These are phyloP conservation scores for Heliornis fulica DNA, from an alignment of 2,113 vertebrate genomes.

Conservation along the genomic window DNA sequence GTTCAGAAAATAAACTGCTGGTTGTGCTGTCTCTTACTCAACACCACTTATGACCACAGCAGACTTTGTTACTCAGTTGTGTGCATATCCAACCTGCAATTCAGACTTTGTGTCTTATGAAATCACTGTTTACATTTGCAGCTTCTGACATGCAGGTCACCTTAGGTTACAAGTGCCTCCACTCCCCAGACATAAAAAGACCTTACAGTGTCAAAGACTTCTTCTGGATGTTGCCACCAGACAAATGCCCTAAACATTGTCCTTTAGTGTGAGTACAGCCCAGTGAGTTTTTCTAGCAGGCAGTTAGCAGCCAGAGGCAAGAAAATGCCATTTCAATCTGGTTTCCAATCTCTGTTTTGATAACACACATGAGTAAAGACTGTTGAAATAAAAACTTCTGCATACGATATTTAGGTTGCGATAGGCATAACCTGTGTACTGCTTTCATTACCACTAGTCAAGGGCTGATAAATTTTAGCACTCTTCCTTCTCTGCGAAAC, in stretches of 20 bases:
- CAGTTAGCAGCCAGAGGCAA: not conserved
- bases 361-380: not conserved
- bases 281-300: not conserved
- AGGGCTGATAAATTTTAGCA: conserved; percentile 10
- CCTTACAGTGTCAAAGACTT: not conserved
- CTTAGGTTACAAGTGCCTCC: not conserved
- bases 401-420: not conserved
- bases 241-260: not conserved
- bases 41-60: not conserved
- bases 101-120: not conserved
- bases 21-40: not conserved
- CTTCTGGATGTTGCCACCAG: not conserved
- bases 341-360: not conserved
- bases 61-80: not conserved
- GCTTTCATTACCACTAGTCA: not conserved
- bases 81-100: not conserved
- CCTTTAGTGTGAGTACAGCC: not conserved
- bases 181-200: not conserved
- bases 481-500: not conserved
- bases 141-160: not conserved
- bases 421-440: not conserved
- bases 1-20: conserved; percentile 1
- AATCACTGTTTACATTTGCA: not conserved
- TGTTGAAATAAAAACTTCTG: not conserved
- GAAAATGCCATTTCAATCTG: not conserved